phyloP scores from a whole-genome alignment of 2,113 vertebrate genomes.

The Ceyx margarethae region DNA sequence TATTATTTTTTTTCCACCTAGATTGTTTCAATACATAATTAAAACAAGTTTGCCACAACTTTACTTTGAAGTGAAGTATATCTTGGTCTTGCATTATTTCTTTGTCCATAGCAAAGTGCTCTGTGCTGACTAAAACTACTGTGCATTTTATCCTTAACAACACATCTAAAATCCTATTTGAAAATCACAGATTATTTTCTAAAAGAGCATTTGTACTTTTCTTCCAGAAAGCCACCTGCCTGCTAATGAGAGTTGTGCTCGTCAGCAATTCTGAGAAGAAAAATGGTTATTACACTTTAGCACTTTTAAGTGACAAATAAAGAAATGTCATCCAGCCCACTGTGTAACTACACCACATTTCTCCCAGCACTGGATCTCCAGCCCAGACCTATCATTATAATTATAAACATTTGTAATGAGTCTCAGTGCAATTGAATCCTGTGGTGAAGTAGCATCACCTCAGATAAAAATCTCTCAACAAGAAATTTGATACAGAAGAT shows the following conservation, averaged over 20 bases:
- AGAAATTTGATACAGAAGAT: neutral
- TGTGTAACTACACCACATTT: neutral
- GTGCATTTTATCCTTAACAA: neutral
- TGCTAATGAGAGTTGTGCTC: conserved; percentile 54
- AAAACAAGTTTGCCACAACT: neutral
- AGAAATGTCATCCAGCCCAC: neutral
- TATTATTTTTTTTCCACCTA: neutral
- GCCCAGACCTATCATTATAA: neutral
- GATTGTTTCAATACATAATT: neutral
- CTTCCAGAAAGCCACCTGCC: conserved; percentile 61
- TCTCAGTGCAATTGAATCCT: neutral
- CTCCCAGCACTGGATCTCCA: neutral
- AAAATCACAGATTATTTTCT: conserved; percentile 51
- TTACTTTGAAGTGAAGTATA: neutral
- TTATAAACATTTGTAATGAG: conserved; percentile 25
- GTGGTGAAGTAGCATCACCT: conserved; percentile 22
- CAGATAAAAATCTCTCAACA: neutral
- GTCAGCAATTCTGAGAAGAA: conserved; percentile 49
- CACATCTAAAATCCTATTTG: conserved; percentile 36
- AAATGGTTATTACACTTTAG: conserved; percentile 43
- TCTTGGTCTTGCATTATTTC: conserved; percentile 5
- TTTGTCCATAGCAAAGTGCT: neutral
- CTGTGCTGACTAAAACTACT: conserved; percentile 37
- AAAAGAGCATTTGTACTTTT: conserved; percentile 47
- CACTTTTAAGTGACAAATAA: conserved; percentile 46